These are phyloP conservation scores for Myopa tessellatipennis DNA, from an alignment of 2,888 invertebrate genomes.

Conservation along the genomic window DNA sequence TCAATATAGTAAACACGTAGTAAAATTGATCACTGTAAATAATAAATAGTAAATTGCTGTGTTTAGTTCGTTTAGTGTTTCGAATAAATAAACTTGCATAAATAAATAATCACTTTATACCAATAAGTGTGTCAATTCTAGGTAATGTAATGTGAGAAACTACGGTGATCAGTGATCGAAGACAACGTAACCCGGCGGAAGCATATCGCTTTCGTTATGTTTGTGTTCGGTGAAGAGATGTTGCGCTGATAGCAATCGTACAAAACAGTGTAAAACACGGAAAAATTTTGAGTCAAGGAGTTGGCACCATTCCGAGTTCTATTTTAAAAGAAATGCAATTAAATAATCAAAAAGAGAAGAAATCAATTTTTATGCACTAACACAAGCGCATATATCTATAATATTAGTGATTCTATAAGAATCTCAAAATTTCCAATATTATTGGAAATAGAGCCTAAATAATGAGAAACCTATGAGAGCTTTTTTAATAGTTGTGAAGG, in stretches of 20 bases:
- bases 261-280: constrained; percentile 23
- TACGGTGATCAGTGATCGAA: too few relatives aligned
- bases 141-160: too few relatives aligned
- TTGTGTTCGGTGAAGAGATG: background rate
- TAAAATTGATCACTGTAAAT: too few relatives aligned
- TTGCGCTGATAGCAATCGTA: background rate
- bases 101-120: too few relatives aligned
- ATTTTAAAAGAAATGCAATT: constrained; percentile 59
- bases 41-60: too few relatives aligned
- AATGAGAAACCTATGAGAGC: too few relatives aligned
- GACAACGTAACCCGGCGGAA: background rate
- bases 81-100: too few relatives aligned
- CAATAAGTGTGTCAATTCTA: too few relatives aligned
- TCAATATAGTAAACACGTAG: too few relatives aligned
- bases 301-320: constrained; percentile 63
- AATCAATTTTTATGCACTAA: constrained; percentile 21
- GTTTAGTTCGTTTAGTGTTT: too few relatives aligned
- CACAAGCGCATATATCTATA: background rate
- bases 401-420: background rate
- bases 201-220: constrained; percentile 10
- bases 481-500: too few relatives aligned
- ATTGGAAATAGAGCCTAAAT: background rate
- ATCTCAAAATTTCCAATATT: background rate
- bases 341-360: constrained; percentile 49
- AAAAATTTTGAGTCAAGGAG: constrained; percentile 46